These are phyloP conservation scores for Halictus ligatus DNA, from an alignment of 2,888 invertebrate species.

Conservation along the genomic window DNA sequence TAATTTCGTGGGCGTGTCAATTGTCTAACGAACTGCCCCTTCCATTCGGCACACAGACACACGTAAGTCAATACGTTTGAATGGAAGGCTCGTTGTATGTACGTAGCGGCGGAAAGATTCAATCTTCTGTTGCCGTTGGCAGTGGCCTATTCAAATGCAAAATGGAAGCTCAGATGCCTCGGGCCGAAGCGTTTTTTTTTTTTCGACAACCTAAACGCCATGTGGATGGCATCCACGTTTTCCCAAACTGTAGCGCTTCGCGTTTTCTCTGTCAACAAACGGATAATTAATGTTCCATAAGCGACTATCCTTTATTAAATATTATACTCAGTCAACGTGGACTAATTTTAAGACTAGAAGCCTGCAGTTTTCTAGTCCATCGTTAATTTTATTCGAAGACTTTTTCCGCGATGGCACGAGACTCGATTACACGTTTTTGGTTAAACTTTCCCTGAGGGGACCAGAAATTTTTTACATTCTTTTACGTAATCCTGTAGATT, in stretches of 20 bases:
- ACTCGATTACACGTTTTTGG: no score
- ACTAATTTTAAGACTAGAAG: background rate
- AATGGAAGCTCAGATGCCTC: slow-evolving; percentile 1
- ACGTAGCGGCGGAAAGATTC: slow-evolving; percentile 43
- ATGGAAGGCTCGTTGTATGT: background rate
- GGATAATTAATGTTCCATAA: background rate
- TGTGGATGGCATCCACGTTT: background rate
- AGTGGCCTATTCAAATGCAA: slow-evolving; percentile 19
- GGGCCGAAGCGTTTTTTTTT: background rate
- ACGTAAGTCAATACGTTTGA: slow-evolving; percentile 3
- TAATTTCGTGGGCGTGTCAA: background rate
- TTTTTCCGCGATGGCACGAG: no score
- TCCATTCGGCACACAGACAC: background rate
- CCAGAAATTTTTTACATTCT: no score
- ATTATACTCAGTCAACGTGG: no score
- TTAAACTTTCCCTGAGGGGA: no score
- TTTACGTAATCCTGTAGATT: no score
- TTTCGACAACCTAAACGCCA: background rate
- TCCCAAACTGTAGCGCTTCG: background rate
- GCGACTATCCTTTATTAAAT: no score
- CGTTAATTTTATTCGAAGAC: no score
- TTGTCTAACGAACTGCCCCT: slow-evolving; percentile 8
- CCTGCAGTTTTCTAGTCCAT: background rate
- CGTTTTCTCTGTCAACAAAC: background rate
- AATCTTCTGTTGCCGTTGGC: slow-evolving; percentile 1